Evolutionary conservation across 2,113 vertebrate genomes (phyloP).

Genomic region (Macquaria ambigua): DNA sequence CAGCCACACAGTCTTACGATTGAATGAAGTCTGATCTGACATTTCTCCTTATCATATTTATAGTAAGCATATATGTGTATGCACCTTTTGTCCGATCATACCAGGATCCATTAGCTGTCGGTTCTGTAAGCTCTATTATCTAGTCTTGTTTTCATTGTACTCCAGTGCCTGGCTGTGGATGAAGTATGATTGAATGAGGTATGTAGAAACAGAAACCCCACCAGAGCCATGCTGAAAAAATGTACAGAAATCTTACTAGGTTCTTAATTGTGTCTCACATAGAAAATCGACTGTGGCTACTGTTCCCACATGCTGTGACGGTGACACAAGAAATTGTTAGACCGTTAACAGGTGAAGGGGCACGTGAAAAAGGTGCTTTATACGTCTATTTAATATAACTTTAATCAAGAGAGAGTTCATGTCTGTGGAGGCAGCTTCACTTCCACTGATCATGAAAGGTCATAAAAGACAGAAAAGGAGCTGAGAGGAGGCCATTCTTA

Average conservation of each 20-base stretch:
- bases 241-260: neutral
- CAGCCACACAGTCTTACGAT: neutral
- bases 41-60: too few species aligned
- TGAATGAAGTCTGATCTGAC: too few species aligned
- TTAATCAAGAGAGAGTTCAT: constrained; percentile 23
- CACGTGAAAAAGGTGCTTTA: neutral
- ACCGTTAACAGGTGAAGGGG: constrained; percentile 3
- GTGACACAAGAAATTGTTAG: constrained; percentile 11
- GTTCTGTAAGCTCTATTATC: neutral
- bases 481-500: constrained; percentile 7
- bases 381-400: constrained; percentile 13
- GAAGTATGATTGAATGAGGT: neutral
- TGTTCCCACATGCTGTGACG: neutral
- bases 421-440: constrained; percentile 5
- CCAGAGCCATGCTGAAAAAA: neutral
- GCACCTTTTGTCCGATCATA: neutral
- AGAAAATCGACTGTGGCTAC: neutral
- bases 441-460: constrained; percentile 10
- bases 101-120: neutral
- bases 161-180: neutral
- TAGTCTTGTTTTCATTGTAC: neutral
- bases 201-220: neutral
- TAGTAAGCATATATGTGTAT: neutral
- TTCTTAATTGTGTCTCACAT: constrained; percentile 4
- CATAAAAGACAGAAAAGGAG: neutral